Evolutionary conservation across 1,140 invertebrate genomes (phyloP).

Genomic region (Drosophila sucinea): DNA sequence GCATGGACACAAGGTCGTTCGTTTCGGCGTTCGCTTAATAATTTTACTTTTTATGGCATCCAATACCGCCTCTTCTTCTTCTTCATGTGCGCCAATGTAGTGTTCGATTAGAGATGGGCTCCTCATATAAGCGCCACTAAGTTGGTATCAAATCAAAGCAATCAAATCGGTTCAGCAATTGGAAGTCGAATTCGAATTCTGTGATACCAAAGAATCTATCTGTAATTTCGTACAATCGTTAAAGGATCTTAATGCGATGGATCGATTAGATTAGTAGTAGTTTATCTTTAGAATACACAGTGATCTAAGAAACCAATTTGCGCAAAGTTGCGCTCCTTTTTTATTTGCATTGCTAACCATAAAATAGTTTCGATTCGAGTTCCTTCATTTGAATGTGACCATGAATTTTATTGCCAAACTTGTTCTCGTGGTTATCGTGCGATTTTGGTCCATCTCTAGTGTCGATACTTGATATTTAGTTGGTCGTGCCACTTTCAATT

Average conservation of each 20-base stretch:
- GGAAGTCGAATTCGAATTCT: too few relatives aligned
- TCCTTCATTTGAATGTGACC: not conserved
- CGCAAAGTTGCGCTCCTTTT: too few relatives aligned
- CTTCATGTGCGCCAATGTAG: not conserved
- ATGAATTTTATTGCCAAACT: not conserved
- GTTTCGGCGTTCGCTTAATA: conserved; percentile 57
- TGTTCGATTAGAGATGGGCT: conserved; percentile 6
- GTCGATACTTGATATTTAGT: conserved; percentile 42
- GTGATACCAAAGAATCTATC: too few relatives aligned
- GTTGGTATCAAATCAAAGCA: too few relatives aligned
- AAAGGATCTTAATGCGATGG: too few relatives aligned
- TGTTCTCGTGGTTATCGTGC: not conserved
- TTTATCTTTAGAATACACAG: too few relatives aligned
- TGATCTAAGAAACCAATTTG: too few relatives aligned
- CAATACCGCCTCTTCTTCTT: conserved; percentile 7
- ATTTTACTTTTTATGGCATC: conserved; percentile 45
- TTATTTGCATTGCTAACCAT: not conserved
- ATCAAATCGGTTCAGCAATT: too few relatives aligned
- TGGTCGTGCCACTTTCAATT: conserved; percentile 69
- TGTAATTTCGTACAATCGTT: too few relatives aligned
- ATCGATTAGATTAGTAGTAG: too few relatives aligned
- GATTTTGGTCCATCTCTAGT: conserved; percentile 32
- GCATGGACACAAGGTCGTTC: conserved; percentile 66
- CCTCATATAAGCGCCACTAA: not conserved
- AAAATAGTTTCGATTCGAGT: not conserved